Conservation (phyloP, 2,888 invertebrate genomes). For the Rhingia rostrata region DNA sequence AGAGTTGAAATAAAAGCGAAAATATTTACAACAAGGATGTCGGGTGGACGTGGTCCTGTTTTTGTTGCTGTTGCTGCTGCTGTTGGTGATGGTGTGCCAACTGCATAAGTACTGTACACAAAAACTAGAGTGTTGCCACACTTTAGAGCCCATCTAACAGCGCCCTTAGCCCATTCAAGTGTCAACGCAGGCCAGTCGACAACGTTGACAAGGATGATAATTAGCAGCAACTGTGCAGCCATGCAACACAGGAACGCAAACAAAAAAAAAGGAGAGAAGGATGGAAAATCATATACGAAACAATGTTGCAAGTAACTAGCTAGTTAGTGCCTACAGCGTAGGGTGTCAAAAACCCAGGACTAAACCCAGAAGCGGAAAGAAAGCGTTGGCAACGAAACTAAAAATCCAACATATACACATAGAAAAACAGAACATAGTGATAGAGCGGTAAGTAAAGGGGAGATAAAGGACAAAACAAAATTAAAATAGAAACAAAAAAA, state of each 20-base stretch:
- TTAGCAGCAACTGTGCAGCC: slow-evolving; percentile 1
- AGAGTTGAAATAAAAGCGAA: not conserved
- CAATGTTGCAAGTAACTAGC: slow-evolving; percentile 14
- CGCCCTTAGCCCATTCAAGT: not conserved
- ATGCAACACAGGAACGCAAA: not conserved
- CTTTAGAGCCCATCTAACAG: not conserved
- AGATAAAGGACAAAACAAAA: slow-evolving; percentile 46
- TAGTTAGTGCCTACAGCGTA: not conserved
- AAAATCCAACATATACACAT: not conserved
- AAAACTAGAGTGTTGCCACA: slow-evolving; percentile 23
- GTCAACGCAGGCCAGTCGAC: not conserved
- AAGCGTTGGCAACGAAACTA: slow-evolving; percentile 7
- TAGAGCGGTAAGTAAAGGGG: slow-evolving; percentile 47
- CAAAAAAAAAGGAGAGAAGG: not conserved
- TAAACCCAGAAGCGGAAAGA: slow-evolving; percentile 26
- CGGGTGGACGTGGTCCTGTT: not conserved
- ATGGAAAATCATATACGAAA: slow-evolving; percentile 8
- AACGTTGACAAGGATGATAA: slow-evolving; percentile 7
- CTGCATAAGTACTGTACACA: slow-evolving; percentile 23
- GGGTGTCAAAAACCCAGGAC: slow-evolving; percentile 8
- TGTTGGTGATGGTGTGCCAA: slow-evolving; percentile 15
- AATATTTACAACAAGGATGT: slow-evolving; percentile 4
- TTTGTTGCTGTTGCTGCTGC: slow-evolving; percentile 10
- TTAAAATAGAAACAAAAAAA: slow-evolving; percentile 36
- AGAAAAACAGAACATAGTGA: slow-evolving; percentile 18